Conservation (phyloP, 2,888 invertebrate species). For the Ormia ochracea region DNA sequence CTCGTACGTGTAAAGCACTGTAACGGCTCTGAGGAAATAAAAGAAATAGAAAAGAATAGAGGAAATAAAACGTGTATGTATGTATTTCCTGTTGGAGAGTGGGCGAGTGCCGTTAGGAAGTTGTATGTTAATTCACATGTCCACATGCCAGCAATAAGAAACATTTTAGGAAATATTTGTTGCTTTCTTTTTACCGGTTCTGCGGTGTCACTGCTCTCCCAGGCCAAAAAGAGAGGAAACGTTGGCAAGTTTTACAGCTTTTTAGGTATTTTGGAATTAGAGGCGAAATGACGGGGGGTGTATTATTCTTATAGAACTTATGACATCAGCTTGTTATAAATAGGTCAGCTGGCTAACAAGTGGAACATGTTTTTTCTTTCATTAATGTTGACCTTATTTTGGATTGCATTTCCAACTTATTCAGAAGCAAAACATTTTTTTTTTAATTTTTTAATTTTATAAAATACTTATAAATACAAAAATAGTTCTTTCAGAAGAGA, state of each 20-base stretch:
- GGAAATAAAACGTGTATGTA: background rate
- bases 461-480: too few relatives aligned
- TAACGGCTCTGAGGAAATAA: too few relatives aligned
- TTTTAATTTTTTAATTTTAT: background rate
- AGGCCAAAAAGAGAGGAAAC: background rate
- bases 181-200: background rate
- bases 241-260: background rate
- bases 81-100: background rate
- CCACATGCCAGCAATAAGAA: background rate
- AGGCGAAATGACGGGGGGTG: background rate
- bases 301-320: background rate
- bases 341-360: slow-evolving; percentile 8
- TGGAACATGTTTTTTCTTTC: background rate
- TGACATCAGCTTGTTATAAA: background rate
- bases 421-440: background rate
- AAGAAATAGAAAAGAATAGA: background rate
- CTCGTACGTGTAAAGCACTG: too few relatives aligned
- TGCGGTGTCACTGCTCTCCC: background rate
- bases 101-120: background rate
- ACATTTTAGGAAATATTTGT: background rate
- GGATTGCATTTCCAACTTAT: background rate
- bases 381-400: background rate
- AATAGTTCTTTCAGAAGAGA: too few relatives aligned
- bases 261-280: background rate
- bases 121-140: background rate